Conservation (phyloP, 1,140 invertebrate genomes). For the Nephotettix cincticeps region DNA sequence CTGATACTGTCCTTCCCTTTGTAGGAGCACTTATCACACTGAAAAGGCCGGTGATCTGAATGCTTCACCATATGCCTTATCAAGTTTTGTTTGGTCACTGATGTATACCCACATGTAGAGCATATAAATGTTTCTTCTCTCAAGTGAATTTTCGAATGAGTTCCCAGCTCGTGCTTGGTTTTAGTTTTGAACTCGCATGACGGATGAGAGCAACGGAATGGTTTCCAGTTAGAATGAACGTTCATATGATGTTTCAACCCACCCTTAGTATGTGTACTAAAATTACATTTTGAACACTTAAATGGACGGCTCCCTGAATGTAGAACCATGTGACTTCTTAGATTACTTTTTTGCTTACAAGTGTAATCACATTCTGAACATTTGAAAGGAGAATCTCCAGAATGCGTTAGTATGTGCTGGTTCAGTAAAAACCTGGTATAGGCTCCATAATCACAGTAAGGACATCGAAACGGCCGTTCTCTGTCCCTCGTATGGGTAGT, state of each 20-base stretch:
- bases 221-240: neutral
- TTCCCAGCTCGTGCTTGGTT: neutral
- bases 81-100: neutral
- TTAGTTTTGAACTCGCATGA: neutral
- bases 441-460: neutral
- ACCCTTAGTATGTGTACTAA: neutral
- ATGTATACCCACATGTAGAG: neutral
- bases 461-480: neutral
- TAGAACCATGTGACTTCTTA: neutral
- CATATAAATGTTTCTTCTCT: neutral
- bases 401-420: neutral
- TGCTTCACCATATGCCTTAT: neutral
- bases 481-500: neutral
- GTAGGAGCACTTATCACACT: neutral
- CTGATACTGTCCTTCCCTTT: neutral
- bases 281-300: slow-evolving; percentile 1
- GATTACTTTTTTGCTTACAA: slow-evolving; percentile 6
- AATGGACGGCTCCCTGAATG: neutral
- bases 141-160: neutral
- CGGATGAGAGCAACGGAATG: neutral
- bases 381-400: neutral
- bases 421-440: slow-evolving; percentile 11
- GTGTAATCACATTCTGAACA: neutral
- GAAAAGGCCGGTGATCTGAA: neutral
- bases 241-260: neutral